Evolutionary conservation across 30 jellyfish, hydroid and myxozoan genomes (phyloP), one percentile per base, ranked within the genome.

Genomic region (Aurelia sp.): DNA sequence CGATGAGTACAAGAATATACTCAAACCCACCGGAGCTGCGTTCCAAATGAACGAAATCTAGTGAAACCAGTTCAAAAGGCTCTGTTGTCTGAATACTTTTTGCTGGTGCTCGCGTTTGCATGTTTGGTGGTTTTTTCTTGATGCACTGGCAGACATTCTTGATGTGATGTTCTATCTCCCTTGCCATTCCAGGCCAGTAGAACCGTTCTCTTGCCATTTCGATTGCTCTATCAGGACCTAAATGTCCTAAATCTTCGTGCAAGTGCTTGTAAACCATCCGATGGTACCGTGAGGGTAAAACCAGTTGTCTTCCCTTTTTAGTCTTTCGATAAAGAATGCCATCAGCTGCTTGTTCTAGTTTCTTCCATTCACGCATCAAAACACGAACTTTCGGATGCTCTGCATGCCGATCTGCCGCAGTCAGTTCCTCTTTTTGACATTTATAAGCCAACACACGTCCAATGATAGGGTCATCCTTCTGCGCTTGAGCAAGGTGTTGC

Each of bases 11-110:
- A 19, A 73, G 76, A 63, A 74, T 62, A 58, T 85, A 73, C 57
- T 85, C 90, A 75, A 38, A 85, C 17, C 95, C 95, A 16, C 83
- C 82, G 30, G 90, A 53, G 57, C 92, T 67, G 19, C 38, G 44
- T 47, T 59, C 88, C 60, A 83, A 79, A 68, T 50, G 92, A 21
- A 70, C 60, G 50, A 68, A 83, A 51, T 68, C 80, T 4, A 83
- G 35, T 9, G 86, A 27, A 13, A 83, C 71, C 8, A 83, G 35
- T 30, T 67, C 92, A 35, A 83, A 47, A 5, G 88, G 88, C 18
- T 33, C 66, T 3, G 58, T 67, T 10, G 87, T 68, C 30, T 21
- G 16, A 40, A 83, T 18, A 47, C 79, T 47, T 58, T 68, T 51
- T 12, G 71, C 68, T 58, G 86, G 78, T 17, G 92, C 92, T 19